Evolutionary conservation across 2,888 invertebrate species (phyloP).

Genomic region (Lasioglossum figueresi): DNA sequence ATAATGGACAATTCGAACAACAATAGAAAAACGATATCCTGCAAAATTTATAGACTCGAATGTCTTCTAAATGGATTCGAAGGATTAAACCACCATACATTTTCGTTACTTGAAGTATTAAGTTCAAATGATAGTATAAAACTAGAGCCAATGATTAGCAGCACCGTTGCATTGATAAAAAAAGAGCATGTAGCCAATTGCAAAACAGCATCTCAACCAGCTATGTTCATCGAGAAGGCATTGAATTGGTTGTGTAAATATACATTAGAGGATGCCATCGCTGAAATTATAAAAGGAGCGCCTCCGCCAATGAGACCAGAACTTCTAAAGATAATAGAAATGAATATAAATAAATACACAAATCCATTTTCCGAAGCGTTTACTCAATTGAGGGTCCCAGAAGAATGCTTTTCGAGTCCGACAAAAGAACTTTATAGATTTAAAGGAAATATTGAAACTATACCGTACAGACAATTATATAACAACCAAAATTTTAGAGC

Average conservation of each 20-base stretch:
- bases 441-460: conserved; percentile 64
- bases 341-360: conserved; percentile 85
- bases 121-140: background rate
- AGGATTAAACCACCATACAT: background rate
- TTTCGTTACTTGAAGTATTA: background rate
- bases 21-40: conserved; percentile 85
- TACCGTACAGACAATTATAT: conserved; percentile 38
- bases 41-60: conserved; percentile 90
- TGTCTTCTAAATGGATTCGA: conserved; percentile 85
- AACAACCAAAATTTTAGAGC: conserved; percentile 46
- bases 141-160: background rate
- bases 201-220: conserved; percentile 77
- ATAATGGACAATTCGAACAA: conserved; percentile 5
- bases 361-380: conserved; percentile 84
- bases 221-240: conserved; percentile 87
- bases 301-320: conserved; percentile 85
- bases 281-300: conserved; percentile 87
- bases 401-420: conserved; percentile 69
- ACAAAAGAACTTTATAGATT: conserved; percentile 67
- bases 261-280: conserved; percentile 88
- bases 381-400: background rate
- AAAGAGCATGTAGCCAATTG: background rate
- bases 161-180: background rate
- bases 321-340: conserved; percentile 86
- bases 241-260: conserved; percentile 91